Conservation (phyloP, 2,888 invertebrate genomes). For the Cheilosia impressa region DNA sequence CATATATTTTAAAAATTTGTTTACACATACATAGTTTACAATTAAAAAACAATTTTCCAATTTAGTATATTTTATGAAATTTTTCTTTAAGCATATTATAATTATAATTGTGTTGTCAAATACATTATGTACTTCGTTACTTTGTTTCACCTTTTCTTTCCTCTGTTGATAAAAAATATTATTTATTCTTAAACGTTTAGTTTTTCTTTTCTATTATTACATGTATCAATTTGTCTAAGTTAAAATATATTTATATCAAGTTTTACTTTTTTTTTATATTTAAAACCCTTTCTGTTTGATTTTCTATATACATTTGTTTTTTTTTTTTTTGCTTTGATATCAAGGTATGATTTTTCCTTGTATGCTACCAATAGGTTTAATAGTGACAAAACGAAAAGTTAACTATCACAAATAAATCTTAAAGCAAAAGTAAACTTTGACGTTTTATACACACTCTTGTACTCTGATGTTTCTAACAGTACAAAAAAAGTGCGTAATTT, state of each 20-base stretch:
- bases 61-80: slow-evolving; percentile 33
- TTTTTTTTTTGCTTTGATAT: slow-evolving; percentile 38
- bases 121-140: slow-evolving; percentile 21
- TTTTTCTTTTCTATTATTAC: slow-evolving; percentile 31
- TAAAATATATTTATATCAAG: slow-evolving; percentile 44
- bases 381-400: background rate
- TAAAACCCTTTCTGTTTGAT: slow-evolving; percentile 15
- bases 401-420: background rate
- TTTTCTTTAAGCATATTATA: slow-evolving; percentile 30
- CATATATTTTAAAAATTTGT: slow-evolving; percentile 47
- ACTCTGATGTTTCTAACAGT: too few relatives aligned
- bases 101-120: slow-evolving; percentile 28
- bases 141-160: slow-evolving; percentile 16
- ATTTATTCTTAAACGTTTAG: slow-evolving; percentile 43
- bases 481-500: too few relatives aligned
- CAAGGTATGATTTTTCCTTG: slow-evolving; percentile 4
- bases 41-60: slow-evolving; percentile 25
- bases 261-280: slow-evolving; percentile 17
- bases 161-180: slow-evolving; percentile 50
- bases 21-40: slow-evolving; percentile 37
- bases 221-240: slow-evolving; percentile 50
- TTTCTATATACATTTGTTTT: slow-evolving; percentile 54
- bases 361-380: slow-evolving; percentile 5
- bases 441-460: background rate
- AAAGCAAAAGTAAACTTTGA: background rate